These are phyloP conservation scores for Taenioides sp. DNA, from an alignment of 2,797 vertebrate genomes.

Conservation along the genomic window DNA sequence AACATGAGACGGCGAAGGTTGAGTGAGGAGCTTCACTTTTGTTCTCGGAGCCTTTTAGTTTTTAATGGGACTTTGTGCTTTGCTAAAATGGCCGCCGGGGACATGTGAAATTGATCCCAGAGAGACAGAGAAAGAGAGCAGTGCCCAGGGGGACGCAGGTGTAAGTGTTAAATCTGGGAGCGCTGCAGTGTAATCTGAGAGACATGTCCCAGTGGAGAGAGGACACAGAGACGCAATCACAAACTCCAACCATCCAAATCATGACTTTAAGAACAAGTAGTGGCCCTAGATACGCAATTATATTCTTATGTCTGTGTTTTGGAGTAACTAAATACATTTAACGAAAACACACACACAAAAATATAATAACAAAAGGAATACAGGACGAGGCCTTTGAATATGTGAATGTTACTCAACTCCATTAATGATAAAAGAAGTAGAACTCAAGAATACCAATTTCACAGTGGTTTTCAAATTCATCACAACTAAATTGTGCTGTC, in stretches of 20 bases:
- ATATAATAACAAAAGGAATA: no score
- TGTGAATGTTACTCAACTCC: no score
- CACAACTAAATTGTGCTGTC: no score
- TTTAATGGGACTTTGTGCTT: conserved; percentile 37
- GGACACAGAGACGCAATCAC: conserved; percentile 8
- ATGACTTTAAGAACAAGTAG: conserved; percentile 19
- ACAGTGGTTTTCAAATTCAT: no score
- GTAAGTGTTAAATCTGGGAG: conserved; percentile 28
- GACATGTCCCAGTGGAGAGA: conserved; percentile 23
- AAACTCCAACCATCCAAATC: conserved; percentile 3
- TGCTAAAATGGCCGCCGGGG: conserved; percentile 35
- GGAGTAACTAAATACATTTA: no score
- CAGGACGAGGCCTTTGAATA: no score
- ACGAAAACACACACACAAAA: no score
- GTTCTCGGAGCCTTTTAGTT: conserved; percentile 38
- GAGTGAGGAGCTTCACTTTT: conserved; percentile 22
- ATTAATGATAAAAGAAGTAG: no score
- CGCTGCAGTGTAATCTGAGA: conserved; percentile 30
- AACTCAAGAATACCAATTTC: no score
- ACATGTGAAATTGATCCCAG: conserved; percentile 41
- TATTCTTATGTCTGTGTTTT: no score
- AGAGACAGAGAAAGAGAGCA: conserved; percentile 11
- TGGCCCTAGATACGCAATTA: no score
- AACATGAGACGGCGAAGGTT: conserved; percentile 28
- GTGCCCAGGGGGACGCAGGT: conserved; percentile 36